A percentile compares a stretch with the other conserved stretches of the same genome.
Evolutionary conservation across 2,797 vertebrate species (phyloP).

Genomic region (Phataginus tricuspis): DNA sequence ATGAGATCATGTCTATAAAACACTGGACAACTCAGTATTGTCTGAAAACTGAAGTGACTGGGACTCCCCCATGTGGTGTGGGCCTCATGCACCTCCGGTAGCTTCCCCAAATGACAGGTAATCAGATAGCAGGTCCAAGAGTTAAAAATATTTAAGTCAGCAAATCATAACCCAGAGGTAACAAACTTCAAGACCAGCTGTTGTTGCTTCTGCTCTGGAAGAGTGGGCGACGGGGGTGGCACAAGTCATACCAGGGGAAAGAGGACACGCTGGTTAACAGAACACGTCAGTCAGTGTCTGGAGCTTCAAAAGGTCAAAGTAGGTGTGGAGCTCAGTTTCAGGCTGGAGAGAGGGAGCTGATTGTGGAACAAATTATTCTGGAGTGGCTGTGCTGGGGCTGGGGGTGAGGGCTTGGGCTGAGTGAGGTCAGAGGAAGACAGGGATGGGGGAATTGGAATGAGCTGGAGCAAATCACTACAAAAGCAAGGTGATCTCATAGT

Average conservation of each 20-base stretch:
- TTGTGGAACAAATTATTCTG: background rate
- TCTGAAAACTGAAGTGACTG: conserved; percentile 5
- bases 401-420: background rate
- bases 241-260: background rate
- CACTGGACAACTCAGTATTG: background rate
- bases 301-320: background rate
- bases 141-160: conserved; percentile 45
- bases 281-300: background rate
- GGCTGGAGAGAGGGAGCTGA: background rate
- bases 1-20: conserved; percentile 62
- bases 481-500: background rate
- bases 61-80: background rate
- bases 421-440: background rate
- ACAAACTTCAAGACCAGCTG: background rate
- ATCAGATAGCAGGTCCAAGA: background rate
- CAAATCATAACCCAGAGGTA: background rate
- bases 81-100: background rate
- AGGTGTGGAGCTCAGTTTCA: background rate
- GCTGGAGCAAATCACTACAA: background rate
- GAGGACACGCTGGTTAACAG: background rate
- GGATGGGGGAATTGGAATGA: background rate
- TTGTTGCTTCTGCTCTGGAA: background rate
- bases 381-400: background rate
- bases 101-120: background rate
- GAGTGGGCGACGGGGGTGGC: background rate